Base-by-base conservation (phyloP, 2,888 invertebrate species). In the Noctuana brunneofusca region DNA sequence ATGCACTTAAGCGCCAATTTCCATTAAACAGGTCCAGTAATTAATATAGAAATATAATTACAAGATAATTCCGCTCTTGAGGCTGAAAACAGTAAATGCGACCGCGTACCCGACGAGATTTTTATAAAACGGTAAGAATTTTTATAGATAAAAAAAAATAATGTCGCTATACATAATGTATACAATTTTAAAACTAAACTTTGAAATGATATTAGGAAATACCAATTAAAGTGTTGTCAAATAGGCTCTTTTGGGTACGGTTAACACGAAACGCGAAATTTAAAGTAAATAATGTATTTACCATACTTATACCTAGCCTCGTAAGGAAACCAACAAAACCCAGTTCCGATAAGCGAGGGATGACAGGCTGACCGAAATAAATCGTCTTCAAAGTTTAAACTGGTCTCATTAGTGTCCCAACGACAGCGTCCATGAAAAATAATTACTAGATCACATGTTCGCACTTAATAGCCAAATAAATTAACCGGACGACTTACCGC, bases 401-500 rank as follows among this genome's bases (percentile, higher is more conserved):
- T 89, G 86, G 87, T 82, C 83, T 88, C 86, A 89, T 90, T 85
- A 85, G 86, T 87, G 83, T 89, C 86, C 89, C 62, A 80, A 84
- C 87, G 85, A 81, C 88, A 83, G 88, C 75, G 88, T 88, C 78
- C 77, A 48, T 87, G 81, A 85, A 84, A 63, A 83, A 82, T 79
- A 82, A 86, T 84, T 80, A 84, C 86, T 87, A 87, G 87, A 89
- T 89, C 87, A 89, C 88, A 88, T 86, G 87, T 89, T 87, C 83
- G 84, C 87, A 87, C 86, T 88, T 86, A 89, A 89, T 83, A 85
- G 86, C 82, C 86, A 85, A 88, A 89, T 90, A 89, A 90, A 89
- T 89, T 85, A 89, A 84, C 79, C 76, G 75, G 80, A 78, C 79
- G 80, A 83, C 79, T 80, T 82, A 82, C 72, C 74, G 72, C 81